Conservation (phyloP, 2,797 vertebrate genomes). For the Sylvilagus floridanus region DNA sequence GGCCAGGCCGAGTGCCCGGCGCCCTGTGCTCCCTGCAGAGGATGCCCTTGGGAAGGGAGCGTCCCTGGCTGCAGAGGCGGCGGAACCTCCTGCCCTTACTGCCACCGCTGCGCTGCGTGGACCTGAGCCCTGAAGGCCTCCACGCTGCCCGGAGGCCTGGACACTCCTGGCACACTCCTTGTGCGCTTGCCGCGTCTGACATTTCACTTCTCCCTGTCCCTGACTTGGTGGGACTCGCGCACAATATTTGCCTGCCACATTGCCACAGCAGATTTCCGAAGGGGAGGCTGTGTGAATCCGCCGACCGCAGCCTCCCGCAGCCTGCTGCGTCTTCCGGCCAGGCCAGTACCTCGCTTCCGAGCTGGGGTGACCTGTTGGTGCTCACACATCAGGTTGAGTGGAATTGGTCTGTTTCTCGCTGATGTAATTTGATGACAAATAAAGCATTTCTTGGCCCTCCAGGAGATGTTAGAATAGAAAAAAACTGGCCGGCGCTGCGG, state of each 20-base stretch:
- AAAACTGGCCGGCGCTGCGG: background rate
- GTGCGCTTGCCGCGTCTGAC: background rate
- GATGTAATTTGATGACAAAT: background rate
- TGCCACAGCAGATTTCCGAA: conserved; percentile 53
- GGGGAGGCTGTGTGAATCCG: conserved; percentile 15
- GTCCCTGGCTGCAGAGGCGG: background rate
- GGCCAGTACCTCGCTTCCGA: background rate
- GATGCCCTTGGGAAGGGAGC: background rate
- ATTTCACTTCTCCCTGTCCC: conserved; percentile 50
- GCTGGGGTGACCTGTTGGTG: background rate
- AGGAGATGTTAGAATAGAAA: conserved; percentile 67
- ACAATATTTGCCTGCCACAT: conserved; percentile 40
- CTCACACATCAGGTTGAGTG: background rate
- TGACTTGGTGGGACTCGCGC: conserved; percentile 51
- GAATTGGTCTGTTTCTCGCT: conserved; percentile 41
- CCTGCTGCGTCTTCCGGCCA: background rate
- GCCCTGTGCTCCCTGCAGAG: background rate
- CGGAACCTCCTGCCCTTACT: conserved; percentile 7
- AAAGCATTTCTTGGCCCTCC: conserved; percentile 55
- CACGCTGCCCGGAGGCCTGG: background rate
- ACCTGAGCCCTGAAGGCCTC: conserved; percentile 47
- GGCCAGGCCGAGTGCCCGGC: background rate
- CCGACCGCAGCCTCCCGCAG: background rate
- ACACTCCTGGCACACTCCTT: conserved; percentile 67
- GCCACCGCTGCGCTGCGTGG: background rate